phyloP scores from a whole-genome alignment of 92 coral and sea anemone genomes.

The Plumapathes pennacea region DNA sequence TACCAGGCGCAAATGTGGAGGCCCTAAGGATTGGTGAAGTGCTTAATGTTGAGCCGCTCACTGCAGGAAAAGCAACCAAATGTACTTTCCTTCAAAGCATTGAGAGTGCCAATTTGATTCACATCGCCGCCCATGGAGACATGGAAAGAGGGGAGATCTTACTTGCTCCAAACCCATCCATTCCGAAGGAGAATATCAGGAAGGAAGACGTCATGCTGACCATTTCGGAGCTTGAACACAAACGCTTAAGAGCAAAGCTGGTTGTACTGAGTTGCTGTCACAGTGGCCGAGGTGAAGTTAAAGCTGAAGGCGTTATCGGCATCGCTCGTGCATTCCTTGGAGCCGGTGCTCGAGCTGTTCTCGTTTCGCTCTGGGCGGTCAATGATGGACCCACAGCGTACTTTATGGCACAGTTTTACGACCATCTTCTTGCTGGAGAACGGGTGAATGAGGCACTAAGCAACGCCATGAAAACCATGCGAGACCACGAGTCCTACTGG shows the following conservation, averaged over 20 bases:
- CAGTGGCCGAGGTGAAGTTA: slow-evolving; percentile 25
- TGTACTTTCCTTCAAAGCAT: slow-evolving; percentile 1
- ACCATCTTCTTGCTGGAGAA: no score
- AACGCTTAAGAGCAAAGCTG: slow-evolving; percentile 9
- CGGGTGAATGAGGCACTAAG: no score
- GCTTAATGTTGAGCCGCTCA: slow-evolving; percentile 7
- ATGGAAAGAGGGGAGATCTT: slow-evolving; percentile 24
- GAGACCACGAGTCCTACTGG: no score
- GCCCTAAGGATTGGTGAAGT: slow-evolving; percentile 12
- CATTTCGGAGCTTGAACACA: slow-evolving; percentile 8
- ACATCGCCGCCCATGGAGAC: slow-evolving; percentile 28
- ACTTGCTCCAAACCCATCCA: slow-evolving; percentile 12
- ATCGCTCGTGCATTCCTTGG: slow-evolving; percentile 41
- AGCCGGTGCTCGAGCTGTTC: slow-evolving; percentile 40
- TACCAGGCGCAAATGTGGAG: slow-evolving; percentile 14
- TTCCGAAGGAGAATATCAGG: not conserved
- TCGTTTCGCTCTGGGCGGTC: slow-evolving; percentile 37
- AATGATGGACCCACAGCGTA: slow-evolving; percentile 36
- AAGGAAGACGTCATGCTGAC: slow-evolving; percentile 14
- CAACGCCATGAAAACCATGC: no score
- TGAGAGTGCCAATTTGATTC: slow-evolving; percentile 11
- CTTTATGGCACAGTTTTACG: no score
- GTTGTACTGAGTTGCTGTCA: slow-evolving; percentile 45
- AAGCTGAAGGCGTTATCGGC: slow-evolving; percentile 33
- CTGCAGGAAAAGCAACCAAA: slow-evolving; percentile 23